Base-by-base conservation (phyloP, 2,888 invertebrate genomes). In the Dynastes maya region DNA sequence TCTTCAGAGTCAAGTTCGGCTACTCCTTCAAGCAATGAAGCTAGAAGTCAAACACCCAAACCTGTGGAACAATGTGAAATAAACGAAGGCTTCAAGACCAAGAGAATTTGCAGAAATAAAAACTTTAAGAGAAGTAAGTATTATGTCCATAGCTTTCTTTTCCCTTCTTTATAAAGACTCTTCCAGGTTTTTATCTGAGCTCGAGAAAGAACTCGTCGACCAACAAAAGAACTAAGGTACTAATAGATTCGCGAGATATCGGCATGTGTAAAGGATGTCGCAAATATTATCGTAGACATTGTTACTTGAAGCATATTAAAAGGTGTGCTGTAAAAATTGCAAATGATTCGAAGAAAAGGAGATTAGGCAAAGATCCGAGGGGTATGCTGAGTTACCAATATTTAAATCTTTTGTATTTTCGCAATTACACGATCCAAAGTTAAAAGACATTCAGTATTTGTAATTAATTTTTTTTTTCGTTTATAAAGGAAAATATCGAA, bases 401-500 rank as follows among this genome's bases (percentile, higher is more conserved):
- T 37, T n/a, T 51, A 2, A 16, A 11, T 55, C 13, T n/a, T n/a
- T 40, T n/a, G 9, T n/a, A 2, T 29, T 40, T 40, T n/a, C 16
- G 4, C 2, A 40, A 32, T 51, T 27, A 16, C 22, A 22, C 22
- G 22, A 22, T 22, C 22, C 22, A 22, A 22, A 22, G 1, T 22
- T 22, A 22, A 22, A 22, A 22, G 22, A 22, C 22, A 22, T 22
- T 22, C 22, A 22, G 22, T 22, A 22, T 22, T 22, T 22, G 22
- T 1, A 22, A 22, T 22, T 22, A 22, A 16, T 16, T 37, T 5
- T 0, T 37, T 8, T 32, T 55, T 32, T 37, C 8, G 58, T 22
- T 72, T 22, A 22, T 40, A 45, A 58, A 72, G 72, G 37, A 0
- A 72, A 72, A 16, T 40, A 53, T 55, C 55, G 61, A 22, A 16